Conservation (phyloP, 2,113 vertebrate genomes). For the Periophthalmus modestus region DNA sequence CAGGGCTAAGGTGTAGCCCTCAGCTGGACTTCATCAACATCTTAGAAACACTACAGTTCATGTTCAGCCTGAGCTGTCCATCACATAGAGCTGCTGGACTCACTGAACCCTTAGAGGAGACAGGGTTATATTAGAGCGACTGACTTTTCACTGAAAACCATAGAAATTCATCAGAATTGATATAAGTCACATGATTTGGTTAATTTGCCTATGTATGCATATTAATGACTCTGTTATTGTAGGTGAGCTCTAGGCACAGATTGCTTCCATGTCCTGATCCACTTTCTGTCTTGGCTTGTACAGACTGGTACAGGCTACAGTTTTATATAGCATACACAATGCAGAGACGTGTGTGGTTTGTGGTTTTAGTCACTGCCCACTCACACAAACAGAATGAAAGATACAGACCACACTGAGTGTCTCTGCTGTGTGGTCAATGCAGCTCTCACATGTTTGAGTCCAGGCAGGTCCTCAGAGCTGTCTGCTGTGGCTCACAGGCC, state of each 20-base stretch:
- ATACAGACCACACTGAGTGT: neutral
- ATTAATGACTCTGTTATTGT: no score
- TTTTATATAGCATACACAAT: neutral
- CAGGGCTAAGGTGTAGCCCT: neutral
- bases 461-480: conserved; percentile 42
- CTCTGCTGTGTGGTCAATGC: conserved; percentile 20
- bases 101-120: neutral
- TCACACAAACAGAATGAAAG: conserved; percentile 1
- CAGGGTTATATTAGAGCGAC: neutral
- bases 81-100: neutral
- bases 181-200: no score
- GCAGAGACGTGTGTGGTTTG: neutral
- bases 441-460: conserved; percentile 24
- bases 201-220: no score
- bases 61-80: neutral
- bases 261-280: neutral
- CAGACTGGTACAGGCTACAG: neutral
- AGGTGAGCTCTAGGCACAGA: no score
- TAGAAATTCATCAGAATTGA: no score
- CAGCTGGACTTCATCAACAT: conserved; percentile 2
- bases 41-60: neutral
- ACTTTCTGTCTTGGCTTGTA: neutral
- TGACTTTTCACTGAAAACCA: neutral
- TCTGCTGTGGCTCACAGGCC: conserved; percentile 51
- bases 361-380: conserved; percentile 7